Conservation (phyloP, 2,113 vertebrate species). For the Abramis brama region DNA sequence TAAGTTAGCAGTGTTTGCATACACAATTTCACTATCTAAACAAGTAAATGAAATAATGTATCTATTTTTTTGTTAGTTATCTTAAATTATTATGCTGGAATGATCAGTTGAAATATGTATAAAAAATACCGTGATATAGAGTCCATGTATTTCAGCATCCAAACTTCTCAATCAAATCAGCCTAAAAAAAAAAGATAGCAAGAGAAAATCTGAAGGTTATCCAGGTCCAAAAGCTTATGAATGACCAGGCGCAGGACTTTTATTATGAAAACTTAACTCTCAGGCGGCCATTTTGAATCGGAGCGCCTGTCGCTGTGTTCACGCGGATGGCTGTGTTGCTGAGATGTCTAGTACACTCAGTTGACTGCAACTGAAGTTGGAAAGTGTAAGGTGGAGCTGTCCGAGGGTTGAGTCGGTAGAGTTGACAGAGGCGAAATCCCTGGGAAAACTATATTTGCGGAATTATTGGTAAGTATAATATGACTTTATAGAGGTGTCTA, state of each 20-base stretch:
- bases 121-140: too few species aligned
- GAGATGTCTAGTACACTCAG: not conserved
- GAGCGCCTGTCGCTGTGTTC: slow-evolving; percentile 4
- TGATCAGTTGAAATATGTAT: too few species aligned
- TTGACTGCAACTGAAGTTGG: not conserved
- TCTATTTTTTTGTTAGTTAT: not conserved
- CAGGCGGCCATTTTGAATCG: slow-evolving; percentile 5
- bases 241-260: not conserved
- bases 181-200: too few species aligned
- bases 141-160: too few species aligned
- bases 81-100: not conserved
- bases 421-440: slow-evolving; percentile 5
- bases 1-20: not conserved
- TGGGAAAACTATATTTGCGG: not conserved
- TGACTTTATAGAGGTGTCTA: not conserved
- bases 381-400: slow-evolving; percentile 31
- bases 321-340: not conserved
- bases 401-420: not conserved
- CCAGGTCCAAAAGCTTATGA: too few species aligned
- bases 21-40: not conserved
- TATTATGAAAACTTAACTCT: not conserved
- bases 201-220: too few species aligned
- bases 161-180: too few species aligned
- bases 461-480: not conserved
- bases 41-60: not conserved